Evolutionary conservation across 2,888 invertebrate genomes (phyloP).

Genomic region (Leucoptera coffeella): DNA sequence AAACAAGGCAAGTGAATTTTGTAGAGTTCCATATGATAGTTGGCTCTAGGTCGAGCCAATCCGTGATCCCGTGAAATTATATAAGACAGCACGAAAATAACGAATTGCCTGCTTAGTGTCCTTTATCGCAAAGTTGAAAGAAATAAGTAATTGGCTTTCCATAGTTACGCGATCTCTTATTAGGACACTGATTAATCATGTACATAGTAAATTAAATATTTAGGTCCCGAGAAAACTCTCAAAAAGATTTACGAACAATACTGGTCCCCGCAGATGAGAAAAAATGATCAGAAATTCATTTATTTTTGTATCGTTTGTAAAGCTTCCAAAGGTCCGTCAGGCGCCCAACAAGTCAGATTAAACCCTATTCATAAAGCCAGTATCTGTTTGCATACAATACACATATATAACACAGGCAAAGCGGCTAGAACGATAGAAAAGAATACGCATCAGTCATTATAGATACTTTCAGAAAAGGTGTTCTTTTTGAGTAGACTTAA

Average conservation of each 20-base stretch:
- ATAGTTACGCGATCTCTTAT: constrained; percentile 10
- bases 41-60: constrained; percentile 5
- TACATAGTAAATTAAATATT: constrained; percentile 10
- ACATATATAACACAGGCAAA: constrained; percentile 12
- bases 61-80: constrained; percentile 3
- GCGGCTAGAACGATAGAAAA: constrained; percentile 10
- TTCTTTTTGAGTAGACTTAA: constrained; percentile 7
- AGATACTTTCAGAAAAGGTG: constrained; percentile 11
- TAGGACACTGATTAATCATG: constrained; percentile 12
- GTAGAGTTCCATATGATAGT: constrained; percentile 2
- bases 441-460: constrained; percentile 12
- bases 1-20: constrained; percentile 4
- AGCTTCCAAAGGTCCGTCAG: constrained; percentile 11
- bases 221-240: constrained; percentile 10
- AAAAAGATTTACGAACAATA: constrained; percentile 11
- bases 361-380: constrained; percentile 14
- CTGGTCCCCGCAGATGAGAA: constrained; percentile 13
- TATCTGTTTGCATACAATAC: constrained; percentile 12
- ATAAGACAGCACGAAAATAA: not conserved
- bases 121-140: constrained; percentile 7
- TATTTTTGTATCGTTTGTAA: constrained; percentile 14
- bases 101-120: not conserved
- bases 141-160: constrained; percentile 8
- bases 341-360: constrained; percentile 10
- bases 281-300: constrained; percentile 13